Percentiles rank a stretch among this genome's conserved stretches.
phyloP scores from a whole-genome alignment of 37 sponge, comb jelly and placozoan genomes.

The Mnemiopsis leidyi region DNA sequence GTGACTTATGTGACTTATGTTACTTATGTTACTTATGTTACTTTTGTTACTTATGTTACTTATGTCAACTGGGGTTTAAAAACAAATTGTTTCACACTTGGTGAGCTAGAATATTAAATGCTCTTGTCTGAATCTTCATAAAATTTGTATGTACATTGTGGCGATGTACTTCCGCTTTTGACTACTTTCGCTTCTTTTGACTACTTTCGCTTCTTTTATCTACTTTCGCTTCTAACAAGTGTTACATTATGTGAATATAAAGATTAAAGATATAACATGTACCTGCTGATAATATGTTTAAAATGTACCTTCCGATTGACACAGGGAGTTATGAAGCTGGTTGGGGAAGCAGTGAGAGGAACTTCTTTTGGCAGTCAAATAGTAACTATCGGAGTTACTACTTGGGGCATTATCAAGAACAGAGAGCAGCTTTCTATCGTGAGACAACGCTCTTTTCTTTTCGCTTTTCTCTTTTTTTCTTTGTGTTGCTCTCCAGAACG shows the following conservation, averaged over 20 bases:
- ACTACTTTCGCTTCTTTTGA: no score
- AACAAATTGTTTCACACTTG: neutral
- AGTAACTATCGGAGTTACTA: slow-evolving; percentile 35
- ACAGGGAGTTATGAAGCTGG: slow-evolving; percentile 65
- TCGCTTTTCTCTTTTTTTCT: neutral
- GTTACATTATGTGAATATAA: no score
- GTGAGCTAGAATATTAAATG: neutral
- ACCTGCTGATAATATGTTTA: no score
- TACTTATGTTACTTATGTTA: no score
- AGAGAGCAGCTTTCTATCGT: slow-evolving; percentile 18
- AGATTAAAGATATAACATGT: no score
- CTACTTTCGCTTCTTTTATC: no score
- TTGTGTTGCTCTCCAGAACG: neutral
- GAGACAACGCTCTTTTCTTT: neutral
- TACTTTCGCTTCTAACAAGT: no score
- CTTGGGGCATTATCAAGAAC: slow-evolving; percentile 61
- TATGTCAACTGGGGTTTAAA: neutral
- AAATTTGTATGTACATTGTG: no score
- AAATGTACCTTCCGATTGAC: no score
- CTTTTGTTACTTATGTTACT: no score
- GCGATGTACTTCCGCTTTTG: no score
- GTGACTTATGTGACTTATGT: neutral
- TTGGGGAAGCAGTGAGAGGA: slow-evolving; percentile 57
- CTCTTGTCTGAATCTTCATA: no score
- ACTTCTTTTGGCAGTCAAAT: slow-evolving; percentile 61